phyloP scores from a whole-genome alignment of 2,797 vertebrate genomes.

The Bufotes viridis region DNA sequence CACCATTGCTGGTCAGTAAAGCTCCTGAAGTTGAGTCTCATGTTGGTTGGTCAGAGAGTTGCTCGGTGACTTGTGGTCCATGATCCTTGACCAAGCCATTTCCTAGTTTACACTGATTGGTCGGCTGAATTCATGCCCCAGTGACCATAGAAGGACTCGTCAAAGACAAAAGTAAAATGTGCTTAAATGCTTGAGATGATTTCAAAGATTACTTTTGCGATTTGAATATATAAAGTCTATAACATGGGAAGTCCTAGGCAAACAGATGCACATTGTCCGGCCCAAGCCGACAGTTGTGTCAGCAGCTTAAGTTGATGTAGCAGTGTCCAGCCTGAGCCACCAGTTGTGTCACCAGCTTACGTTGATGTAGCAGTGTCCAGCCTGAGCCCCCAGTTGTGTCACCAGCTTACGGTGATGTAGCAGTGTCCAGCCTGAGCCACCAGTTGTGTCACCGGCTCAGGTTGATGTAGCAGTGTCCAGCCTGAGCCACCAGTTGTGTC shows the following conservation, averaged over 20 bases:
- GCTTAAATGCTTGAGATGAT: background rate
- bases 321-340: background rate
- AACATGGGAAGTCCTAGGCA: too few relatives aligned
- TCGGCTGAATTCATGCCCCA: background rate
- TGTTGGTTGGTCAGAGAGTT: background rate
- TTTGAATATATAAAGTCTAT: background rate
- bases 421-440: too few relatives aligned
- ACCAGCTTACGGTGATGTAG: background rate
- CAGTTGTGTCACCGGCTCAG: too few relatives aligned
- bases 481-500: background rate
- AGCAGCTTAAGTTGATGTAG: too few relatives aligned
- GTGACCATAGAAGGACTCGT: background rate
- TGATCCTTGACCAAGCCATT: too few relatives aligned
- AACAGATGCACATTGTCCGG: too few relatives aligned
- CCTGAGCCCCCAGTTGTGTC: background rate
- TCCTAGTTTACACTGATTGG: background rate
- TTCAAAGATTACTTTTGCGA: background rate
- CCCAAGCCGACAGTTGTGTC: too few relatives aligned
- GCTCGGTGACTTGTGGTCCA: too few relatives aligned
- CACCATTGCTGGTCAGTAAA: background rate
- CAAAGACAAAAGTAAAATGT: background rate
- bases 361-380: background rate
- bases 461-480: background rate
- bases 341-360: background rate
- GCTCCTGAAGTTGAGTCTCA: background rate